Evolutionary conservation across 2,113 vertebrate genomes (phyloP).

Genomic region (Muntiacus muntjak): DNA sequence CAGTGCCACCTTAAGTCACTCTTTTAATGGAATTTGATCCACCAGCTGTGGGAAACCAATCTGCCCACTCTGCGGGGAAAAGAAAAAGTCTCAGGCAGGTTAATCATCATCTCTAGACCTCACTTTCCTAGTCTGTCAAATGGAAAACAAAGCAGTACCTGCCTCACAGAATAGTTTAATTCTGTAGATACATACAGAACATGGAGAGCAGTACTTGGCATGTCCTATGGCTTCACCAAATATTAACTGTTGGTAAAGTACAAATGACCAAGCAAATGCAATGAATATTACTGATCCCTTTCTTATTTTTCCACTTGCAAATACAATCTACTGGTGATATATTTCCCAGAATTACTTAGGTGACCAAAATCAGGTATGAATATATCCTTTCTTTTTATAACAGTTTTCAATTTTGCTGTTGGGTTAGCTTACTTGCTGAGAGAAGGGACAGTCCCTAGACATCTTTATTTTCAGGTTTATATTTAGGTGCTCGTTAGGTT

Average conservation of each 20-base stretch:
- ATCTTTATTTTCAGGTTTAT: not conserved
- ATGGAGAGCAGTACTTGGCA: not conserved
- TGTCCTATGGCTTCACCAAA: not conserved
- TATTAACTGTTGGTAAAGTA: not conserved
- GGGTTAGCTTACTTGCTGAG: not conserved
- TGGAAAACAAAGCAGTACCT: not conserved
- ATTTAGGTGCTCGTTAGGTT: accelerated
- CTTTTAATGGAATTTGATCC: not conserved
- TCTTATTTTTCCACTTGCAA: not conserved
- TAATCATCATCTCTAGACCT: not conserved
- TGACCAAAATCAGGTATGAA: not conserved
- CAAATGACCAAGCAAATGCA: not conserved
- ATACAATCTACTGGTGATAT: not conserved
- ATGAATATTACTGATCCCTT: not conserved
- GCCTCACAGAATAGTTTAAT: not conserved
- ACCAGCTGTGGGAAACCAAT: not conserved
- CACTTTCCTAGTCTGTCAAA: not conserved
- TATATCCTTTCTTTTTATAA: not conserved
- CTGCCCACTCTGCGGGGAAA: not conserved
- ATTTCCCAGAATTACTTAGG: not conserved
- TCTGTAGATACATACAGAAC: not conserved
- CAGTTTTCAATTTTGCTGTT: not conserved
- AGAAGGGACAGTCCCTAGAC: not conserved
- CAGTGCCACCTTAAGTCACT: not conserved
- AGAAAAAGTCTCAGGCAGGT: not conserved